Percentiles rank a stretch among this genome's conserved stretches.
Evolutionary conservation across 2,113 vertebrate species (phyloP).

Genomic region (Willisornis vidua): DNA sequence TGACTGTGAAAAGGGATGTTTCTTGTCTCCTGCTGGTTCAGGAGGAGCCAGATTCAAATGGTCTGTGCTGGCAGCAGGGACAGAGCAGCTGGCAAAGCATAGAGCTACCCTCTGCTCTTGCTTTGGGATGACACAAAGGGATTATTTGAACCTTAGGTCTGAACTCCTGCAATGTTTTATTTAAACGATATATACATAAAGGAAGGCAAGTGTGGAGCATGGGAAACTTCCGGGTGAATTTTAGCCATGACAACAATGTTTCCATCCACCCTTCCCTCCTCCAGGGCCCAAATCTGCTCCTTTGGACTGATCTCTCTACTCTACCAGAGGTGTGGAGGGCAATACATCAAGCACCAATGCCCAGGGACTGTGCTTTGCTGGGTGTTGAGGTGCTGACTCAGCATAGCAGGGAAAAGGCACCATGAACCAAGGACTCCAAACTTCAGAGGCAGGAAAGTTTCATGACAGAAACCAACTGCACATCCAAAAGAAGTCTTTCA

Average conservation of each 20-base stretch:
- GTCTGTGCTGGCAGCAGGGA: background rate
- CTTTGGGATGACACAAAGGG: background rate
- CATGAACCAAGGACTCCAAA: background rate
- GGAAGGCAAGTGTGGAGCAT: background rate
- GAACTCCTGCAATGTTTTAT: background rate
- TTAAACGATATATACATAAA: background rate
- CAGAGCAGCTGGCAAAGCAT: background rate
- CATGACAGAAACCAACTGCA: background rate
- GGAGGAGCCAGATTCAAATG: background rate
- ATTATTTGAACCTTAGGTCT: constrained; percentile 15
- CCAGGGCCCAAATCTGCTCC: background rate
- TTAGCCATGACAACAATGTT: background rate
- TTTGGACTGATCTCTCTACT: background rate
- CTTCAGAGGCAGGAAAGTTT: background rate
- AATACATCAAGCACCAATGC: background rate
- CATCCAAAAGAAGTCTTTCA: background rate
- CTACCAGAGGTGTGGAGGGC: background rate
- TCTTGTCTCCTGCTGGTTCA: background rate
- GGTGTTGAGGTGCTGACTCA: background rate
- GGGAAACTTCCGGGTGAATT: background rate
- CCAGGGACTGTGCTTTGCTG: background rate
- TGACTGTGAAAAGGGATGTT: background rate
- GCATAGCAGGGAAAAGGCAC: background rate
- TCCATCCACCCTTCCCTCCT: background rate
- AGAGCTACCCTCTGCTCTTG: background rate